phyloP scores from a whole-genome alignment of 2,797 vertebrate genomes.

The Craterocephalus amniculus region DNA sequence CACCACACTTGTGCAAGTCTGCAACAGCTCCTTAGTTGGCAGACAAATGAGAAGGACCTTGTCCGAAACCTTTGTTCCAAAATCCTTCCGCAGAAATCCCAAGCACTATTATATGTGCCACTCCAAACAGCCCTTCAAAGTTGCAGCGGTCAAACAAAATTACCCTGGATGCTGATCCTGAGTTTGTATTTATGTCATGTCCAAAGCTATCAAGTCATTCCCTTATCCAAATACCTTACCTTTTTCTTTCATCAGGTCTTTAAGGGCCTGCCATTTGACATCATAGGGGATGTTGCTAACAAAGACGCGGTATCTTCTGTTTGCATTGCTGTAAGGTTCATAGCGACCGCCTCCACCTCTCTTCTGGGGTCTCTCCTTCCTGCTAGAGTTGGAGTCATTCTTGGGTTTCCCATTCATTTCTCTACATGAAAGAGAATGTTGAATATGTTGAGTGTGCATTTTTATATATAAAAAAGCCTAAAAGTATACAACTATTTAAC shows the following conservation, averaged over 20 bases:
- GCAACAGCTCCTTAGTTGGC: slow-evolving; percentile 54
- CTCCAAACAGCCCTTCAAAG: slow-evolving; percentile 37
- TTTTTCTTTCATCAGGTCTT: slow-evolving; percentile 99
- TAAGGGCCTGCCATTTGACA: slow-evolving; percentile 98
- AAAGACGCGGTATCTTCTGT: slow-evolving; percentile 93
- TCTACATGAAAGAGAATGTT: slow-evolving; percentile 60
- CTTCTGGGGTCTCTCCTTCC: slow-evolving; percentile 93
- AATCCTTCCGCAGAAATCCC: slow-evolving; percentile 40
- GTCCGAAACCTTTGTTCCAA: slow-evolving; percentile 48
- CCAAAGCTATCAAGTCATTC: slow-evolving; percentile 21
- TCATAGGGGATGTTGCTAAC: slow-evolving; percentile 99
- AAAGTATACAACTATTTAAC: no score
- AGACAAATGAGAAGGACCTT: slow-evolving; percentile 38
- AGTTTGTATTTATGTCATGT: slow-evolving; percentile 19
- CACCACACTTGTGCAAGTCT: slow-evolving; percentile 59
- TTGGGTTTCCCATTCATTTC: slow-evolving; percentile 88
- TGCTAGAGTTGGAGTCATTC: slow-evolving; percentile 80
- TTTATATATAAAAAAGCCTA: no score
- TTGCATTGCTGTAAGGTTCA: slow-evolving; percentile 88
- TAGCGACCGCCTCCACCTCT: slow-evolving; percentile 91
- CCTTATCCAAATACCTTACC: slow-evolving; percentile 82
- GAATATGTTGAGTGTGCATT: background rate
- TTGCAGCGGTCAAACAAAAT: slow-evolving; percentile 58
- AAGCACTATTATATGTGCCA: slow-evolving; percentile 46
- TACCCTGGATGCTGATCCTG: slow-evolving; percentile 26